Percentiles rank a stretch among this genome's conserved stretches.
These are phyloP conservation scores for Leptopilina syphax DNA, from an alignment of 2,888 invertebrate species.

Conservation along the genomic window DNA sequence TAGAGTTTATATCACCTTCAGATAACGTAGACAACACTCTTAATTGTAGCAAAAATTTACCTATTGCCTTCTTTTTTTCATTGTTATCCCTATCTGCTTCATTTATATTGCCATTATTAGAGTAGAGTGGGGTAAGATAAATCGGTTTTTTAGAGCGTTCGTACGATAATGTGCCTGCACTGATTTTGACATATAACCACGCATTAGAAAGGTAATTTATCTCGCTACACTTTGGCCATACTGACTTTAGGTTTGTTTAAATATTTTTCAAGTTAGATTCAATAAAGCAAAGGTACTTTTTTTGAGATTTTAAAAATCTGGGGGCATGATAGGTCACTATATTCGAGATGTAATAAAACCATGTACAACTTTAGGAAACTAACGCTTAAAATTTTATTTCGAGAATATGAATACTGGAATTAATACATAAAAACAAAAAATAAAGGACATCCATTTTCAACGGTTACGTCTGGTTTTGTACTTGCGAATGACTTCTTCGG, in stretches of 20 bases:
- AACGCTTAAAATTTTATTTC: background rate
- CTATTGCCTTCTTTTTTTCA: too few relatives aligned
- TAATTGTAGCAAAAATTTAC: too few relatives aligned
- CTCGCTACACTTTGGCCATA: background rate
- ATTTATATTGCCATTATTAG: too few relatives aligned
- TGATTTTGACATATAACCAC: slow-evolving; percentile 8
- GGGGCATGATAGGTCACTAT: slow-evolving; percentile 2
- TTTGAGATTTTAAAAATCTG: slow-evolving; percentile 5
- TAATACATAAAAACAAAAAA: background rate
- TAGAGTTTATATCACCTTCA: background rate
- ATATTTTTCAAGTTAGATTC: background rate
- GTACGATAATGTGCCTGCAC: background rate
- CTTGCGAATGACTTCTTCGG: slow-evolving; percentile 21
- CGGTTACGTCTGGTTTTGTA: slow-evolving; percentile 3
- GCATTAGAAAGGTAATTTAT: background rate
- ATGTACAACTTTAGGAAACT: background rate
- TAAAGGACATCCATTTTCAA: background rate
- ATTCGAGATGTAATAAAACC: slow-evolving; percentile 2
- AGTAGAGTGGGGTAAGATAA: background rate
- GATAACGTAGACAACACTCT: background rate
- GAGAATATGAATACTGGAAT: too few relatives aligned
- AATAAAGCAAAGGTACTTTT: slow-evolving; percentile 6
- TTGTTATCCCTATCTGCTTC: too few relatives aligned
- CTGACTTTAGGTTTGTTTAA: background rate
- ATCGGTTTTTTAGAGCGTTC: background rate